Evolutionary conservation across 2,797 vertebrate genomes (phyloP).

Genomic region (Pelodytes ibericus): DNA sequence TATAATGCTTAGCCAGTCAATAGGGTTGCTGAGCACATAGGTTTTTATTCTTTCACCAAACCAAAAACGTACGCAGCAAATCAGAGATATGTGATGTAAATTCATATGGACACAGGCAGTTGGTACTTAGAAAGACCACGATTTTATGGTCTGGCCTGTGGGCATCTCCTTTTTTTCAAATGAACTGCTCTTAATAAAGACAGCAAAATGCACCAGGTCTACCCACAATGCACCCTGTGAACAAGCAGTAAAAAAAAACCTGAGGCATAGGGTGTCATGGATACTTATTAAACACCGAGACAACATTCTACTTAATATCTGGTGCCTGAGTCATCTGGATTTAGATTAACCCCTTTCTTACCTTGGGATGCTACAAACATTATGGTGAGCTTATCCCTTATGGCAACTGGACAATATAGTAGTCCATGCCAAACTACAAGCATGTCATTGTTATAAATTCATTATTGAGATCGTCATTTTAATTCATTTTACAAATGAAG

Average conservation of each 20-base stretch:
- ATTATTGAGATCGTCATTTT: too few relatives aligned
- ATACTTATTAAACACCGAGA: conserved; percentile 29
- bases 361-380: not conserved
- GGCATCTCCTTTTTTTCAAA: not conserved
- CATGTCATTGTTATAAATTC: too few relatives aligned
- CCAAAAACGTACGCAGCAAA: too few relatives aligned
- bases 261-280: conserved; percentile 33
- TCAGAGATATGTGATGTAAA: too few relatives aligned
- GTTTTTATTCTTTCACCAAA: too few relatives aligned
- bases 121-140: too few relatives aligned
- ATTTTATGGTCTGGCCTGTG: too few relatives aligned
- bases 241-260: conserved; percentile 13
- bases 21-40: too few relatives aligned
- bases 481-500: too few relatives aligned
- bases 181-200: not conserved
- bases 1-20: too few relatives aligned
- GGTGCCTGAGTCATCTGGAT: conserved; percentile 1
- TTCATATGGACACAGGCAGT: too few relatives aligned
- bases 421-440: not conserved
- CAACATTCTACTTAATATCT: not conserved
- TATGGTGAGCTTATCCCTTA: not conserved
- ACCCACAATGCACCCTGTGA: conserved; percentile 11
- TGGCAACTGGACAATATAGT: too few relatives aligned
- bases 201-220: not conserved
- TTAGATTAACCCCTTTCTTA: conserved; percentile 8